Percentiles rank a stretch among this genome's conserved stretches.
These are phyloP conservation scores for Phoxinus dragarum DNA, from an alignment of 2,797 vertebrate genomes.

Conservation along the genomic window DNA sequence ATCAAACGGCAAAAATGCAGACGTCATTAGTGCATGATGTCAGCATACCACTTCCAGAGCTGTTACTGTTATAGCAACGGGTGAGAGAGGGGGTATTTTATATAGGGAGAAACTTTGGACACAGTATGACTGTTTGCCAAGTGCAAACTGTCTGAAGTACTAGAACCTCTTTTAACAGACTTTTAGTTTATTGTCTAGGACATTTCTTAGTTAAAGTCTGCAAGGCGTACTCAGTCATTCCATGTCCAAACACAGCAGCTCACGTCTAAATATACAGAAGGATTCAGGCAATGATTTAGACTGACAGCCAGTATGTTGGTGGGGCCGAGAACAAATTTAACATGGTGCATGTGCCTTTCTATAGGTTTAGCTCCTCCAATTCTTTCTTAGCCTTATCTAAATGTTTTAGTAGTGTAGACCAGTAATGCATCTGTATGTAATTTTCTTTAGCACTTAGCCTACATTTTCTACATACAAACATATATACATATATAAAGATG, in stretches of 20 bases:
- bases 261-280: slow-evolving; percentile 51
- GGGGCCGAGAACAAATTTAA: slow-evolving; percentile 48
- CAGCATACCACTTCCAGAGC: slow-evolving; percentile 51
- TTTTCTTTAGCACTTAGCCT: background rate
- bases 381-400: background rate
- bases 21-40: slow-evolving; percentile 48
- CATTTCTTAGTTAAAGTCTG: slow-evolving; percentile 39
- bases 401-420: background rate
- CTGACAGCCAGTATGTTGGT: slow-evolving; percentile 44
- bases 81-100: slow-evolving; percentile 5
- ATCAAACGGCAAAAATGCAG: slow-evolving; percentile 24
- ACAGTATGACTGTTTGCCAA: slow-evolving; percentile 37
- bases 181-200: slow-evolving; percentile 31
- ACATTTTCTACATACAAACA: background rate
- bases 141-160: slow-evolving; percentile 34
- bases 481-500: background rate
- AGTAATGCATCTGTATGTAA: background rate
- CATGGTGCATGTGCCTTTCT: slow-evolving; percentile 35
- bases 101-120: slow-evolving; percentile 17
- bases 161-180: slow-evolving; percentile 33
- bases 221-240: slow-evolving; percentile 32
- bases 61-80: slow-evolving; percentile 43
- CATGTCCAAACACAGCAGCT: slow-evolving; percentile 47
- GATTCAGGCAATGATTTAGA: slow-evolving; percentile 43
- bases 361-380: background rate